Evolutionary conservation across 2,113 vertebrate genomes (phyloP).

Genomic region (Noturus placidus): DNA sequence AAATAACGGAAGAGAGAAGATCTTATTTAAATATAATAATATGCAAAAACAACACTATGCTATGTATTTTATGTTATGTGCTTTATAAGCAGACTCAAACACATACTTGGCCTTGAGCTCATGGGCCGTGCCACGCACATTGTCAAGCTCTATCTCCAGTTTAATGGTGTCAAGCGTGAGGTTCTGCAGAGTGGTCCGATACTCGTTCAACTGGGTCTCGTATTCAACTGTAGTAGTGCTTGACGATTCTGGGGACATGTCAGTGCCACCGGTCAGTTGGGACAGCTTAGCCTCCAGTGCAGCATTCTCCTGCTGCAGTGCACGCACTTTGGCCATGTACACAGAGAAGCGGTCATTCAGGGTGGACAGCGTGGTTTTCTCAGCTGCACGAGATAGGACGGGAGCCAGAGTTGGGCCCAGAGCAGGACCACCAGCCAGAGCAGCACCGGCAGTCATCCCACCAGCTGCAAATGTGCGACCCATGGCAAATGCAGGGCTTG

Average conservation of each 20-base stretch:
- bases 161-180: slow-evolving; percentile 65
- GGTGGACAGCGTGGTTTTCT: slow-evolving; percentile 60
- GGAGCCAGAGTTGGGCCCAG: slow-evolving; percentile 44
- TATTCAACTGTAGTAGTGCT: slow-evolving; percentile 54
- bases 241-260: slow-evolving; percentile 55
- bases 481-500: slow-evolving; percentile 64
- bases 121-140: slow-evolving; percentile 64
- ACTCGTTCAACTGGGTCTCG: slow-evolving; percentile 63
- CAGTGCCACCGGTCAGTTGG: slow-evolving; percentile 62
- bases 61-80: neutral
- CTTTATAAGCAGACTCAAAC: neutral
- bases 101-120: slow-evolving; percentile 69
- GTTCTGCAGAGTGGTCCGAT: slow-evolving; percentile 58
- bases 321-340: slow-evolving; percentile 63
- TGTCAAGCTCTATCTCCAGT: slow-evolving; percentile 66
- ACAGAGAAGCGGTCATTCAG: slow-evolving; percentile 65
- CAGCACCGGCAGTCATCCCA: slow-evolving; percentile 55
- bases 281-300: slow-evolving; percentile 64
- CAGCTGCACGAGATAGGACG: slow-evolving; percentile 57
- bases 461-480: slow-evolving; percentile 60
- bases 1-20: neutral
- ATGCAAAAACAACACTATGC: neutral
- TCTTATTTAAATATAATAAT: neutral
- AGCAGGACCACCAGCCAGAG: slow-evolving; percentile 39
- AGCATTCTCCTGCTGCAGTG: slow-evolving; percentile 63